phyloP scores from a whole-genome alignment of 2,888 invertebrate species.

The Lycaena phlaeas region DNA sequence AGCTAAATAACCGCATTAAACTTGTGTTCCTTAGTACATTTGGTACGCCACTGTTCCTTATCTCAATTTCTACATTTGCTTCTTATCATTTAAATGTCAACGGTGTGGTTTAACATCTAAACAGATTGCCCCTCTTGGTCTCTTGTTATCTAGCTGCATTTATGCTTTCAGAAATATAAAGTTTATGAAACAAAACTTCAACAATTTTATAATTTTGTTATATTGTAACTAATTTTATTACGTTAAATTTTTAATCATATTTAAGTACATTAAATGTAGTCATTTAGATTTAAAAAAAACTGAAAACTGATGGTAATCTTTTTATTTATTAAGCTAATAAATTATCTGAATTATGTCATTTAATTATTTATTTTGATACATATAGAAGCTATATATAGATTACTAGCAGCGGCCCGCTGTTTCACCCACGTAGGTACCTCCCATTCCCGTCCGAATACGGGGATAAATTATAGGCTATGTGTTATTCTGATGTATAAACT shows the following conservation, averaged over 20 bases:
- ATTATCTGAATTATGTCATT: conserved; percentile 1
- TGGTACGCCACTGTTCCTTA: conserved; percentile 5
- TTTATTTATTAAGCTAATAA: conserved; percentile 3
- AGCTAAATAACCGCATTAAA: background rate
- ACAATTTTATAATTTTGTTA: conserved; percentile 1
- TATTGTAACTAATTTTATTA: background rate
- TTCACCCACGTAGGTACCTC: too few species aligned
- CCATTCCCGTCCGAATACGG: too few species aligned
- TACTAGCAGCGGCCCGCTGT: too few species aligned
- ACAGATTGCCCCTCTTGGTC: conserved; percentile 4
- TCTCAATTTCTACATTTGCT: conserved; percentile 10
- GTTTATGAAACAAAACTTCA: background rate
- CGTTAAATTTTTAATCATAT: conserved; percentile 4
- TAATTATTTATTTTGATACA: too few species aligned
- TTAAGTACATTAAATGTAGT: conserved; percentile 6
- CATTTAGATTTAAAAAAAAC: background rate
- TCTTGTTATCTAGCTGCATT: conserved; percentile 11
- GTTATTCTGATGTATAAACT: too few species aligned
- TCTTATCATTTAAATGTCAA: conserved; percentile 6
- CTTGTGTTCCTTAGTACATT: conserved; percentile 1
- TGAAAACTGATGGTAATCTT: background rate
- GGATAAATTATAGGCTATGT: too few species aligned
- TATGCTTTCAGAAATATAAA: conserved; percentile 7
- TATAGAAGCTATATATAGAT: too few species aligned
- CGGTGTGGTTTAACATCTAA: conserved; percentile 2